phyloP scores from a whole-genome alignment of 2,888 invertebrate species.

The Tetragonisca angustula region DNA sequence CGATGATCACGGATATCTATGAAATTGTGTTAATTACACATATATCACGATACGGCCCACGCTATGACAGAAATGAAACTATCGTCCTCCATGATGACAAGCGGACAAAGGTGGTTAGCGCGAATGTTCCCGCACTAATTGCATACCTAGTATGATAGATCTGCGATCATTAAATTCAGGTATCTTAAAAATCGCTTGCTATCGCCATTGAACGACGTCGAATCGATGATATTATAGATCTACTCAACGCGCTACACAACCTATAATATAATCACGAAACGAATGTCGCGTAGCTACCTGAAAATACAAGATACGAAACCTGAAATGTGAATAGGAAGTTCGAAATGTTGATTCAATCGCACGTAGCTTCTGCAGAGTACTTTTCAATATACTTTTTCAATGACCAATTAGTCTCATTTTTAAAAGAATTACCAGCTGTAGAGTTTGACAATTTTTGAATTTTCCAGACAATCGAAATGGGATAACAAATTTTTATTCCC shows the following conservation, averaged over 20 bases:
- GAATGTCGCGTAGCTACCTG: neutral
- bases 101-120: slow-evolving; percentile 39
- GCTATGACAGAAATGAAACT: slow-evolving; percentile 47
- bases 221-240: slow-evolving; percentile 31
- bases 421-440: neutral
- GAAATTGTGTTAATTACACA: slow-evolving; percentile 54
- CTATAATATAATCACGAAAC: slow-evolving; percentile 6
- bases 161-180: slow-evolving; percentile 41
- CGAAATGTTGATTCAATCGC: neutral
- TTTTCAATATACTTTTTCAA: neutral
- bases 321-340: neutral
- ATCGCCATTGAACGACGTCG: slow-evolving; percentile 19
- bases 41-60: slow-evolving; percentile 30
- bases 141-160: slow-evolving; percentile 50
- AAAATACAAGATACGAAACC: neutral
- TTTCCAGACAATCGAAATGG: too few relatives aligned
- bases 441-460: neutral
- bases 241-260: neutral
- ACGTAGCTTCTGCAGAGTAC: fast-evolving
- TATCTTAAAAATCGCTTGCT: slow-evolving; percentile 39
- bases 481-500: neutral
- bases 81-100: slow-evolving; percentile 41
- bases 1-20: slow-evolving; percentile 29
- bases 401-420: neutral
- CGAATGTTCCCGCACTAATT: slow-evolving; percentile 32